Conservation (phyloP, 2,113 vertebrate genomes). For the Pogonocichla stellata region DNA sequence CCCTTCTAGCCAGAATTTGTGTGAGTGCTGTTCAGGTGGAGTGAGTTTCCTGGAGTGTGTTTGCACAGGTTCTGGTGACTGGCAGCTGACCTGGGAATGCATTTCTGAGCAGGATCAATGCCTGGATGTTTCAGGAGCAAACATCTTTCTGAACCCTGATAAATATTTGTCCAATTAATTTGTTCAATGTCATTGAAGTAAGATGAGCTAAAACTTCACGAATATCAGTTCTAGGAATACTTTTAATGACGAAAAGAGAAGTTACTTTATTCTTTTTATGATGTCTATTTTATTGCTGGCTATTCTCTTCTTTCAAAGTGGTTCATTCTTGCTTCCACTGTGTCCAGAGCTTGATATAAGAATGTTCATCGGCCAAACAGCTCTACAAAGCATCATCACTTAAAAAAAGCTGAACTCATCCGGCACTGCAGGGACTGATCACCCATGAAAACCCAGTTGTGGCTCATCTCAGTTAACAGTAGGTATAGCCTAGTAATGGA, state of each 20-base stretch:
- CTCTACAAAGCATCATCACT: neutral
- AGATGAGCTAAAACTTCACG: neutral
- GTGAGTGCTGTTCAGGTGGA: neutral
- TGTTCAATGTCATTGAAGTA: constrained; percentile 4
- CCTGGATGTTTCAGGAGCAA: constrained; percentile 57
- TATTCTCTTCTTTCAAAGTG: neutral
- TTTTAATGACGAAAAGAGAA: neutral
- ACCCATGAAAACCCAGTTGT: neutral
- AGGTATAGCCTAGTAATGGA: neutral
- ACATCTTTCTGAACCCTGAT: constrained; percentile 31
- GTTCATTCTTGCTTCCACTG: neutral
- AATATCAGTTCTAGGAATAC: neutral
- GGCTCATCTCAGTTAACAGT: neutral
- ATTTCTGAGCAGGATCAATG: constrained; percentile 29
- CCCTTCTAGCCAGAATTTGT: neutral
- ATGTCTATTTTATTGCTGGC: neutral
- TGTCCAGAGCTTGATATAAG: neutral
- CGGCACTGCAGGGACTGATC: neutral
- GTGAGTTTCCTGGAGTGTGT: neutral
- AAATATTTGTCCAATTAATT: constrained; percentile 1
- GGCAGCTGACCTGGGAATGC: neutral
- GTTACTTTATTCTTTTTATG: neutral
- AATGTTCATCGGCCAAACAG: neutral
- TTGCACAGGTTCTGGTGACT: neutral
- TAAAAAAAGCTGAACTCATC: neutral